A percentile compares a stretch with the other conserved stretches of the same genome.
Conservation (phyloP, 2,888 invertebrate genomes). For the Deladenus siricidicola region DNA sequence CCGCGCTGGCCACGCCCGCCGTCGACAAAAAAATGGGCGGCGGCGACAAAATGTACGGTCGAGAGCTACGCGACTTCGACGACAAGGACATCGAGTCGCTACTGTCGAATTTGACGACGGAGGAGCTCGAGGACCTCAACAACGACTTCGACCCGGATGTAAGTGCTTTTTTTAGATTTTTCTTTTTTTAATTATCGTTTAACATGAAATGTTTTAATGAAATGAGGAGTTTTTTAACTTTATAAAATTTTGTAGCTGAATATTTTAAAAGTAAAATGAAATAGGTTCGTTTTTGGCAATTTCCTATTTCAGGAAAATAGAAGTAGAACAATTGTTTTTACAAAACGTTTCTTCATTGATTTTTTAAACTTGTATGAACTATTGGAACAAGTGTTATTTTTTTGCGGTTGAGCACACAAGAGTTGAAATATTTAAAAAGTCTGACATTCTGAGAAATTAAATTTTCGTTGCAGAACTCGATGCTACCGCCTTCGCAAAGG, state of each 20-base stretch:
- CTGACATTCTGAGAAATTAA: not conserved
- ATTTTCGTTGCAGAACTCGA: constrained; percentile 70
- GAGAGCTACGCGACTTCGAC: constrained; percentile 49
- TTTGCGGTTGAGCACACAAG: not conserved
- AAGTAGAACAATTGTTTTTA: too few relatives aligned
- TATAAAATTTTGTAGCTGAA: too few relatives aligned
- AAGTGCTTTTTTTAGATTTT: constrained; percentile 36
- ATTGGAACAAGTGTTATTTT: too few relatives aligned
- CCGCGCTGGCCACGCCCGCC: not conserved
- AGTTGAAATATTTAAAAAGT: not conserved
- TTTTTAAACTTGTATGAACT: too few relatives aligned
- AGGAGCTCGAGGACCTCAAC: constrained; percentile 90
- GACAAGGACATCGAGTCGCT: constrained; percentile 78
- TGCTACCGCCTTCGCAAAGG: constrained; percentile 88
- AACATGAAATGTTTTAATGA: too few relatives aligned
- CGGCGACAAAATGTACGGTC: constrained; percentile 32
- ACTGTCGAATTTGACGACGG: constrained; percentile 79
- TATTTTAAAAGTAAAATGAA: not conserved
- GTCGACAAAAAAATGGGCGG: constrained; percentile 6
- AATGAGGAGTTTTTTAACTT: too few relatives aligned
- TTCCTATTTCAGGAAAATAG: too few relatives aligned
- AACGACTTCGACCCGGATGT: constrained; percentile 99
- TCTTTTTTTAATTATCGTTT: too few relatives aligned
- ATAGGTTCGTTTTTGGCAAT: too few relatives aligned
- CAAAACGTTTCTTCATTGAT: too few relatives aligned